phyloP scores from a whole-genome alignment of 2,888 invertebrate species.

The Candidula unifasciata region DNA sequence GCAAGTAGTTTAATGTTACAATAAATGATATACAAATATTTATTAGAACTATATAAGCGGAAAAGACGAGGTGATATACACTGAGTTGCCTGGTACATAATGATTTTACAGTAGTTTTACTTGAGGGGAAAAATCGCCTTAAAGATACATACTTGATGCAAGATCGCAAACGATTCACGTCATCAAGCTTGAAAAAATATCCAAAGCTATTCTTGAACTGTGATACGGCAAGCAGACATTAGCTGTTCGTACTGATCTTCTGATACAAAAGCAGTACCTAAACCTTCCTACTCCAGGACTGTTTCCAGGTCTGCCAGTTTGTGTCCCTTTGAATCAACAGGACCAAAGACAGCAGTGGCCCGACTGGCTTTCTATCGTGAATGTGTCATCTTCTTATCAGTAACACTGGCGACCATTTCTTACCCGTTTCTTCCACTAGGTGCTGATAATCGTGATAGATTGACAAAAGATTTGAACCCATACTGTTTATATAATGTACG shows the following conservation, averaged over 20 bases:
- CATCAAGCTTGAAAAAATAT: neutral
- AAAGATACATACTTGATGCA: neutral
- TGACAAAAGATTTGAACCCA: slow-evolving; percentile 41
- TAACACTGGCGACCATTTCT: slow-evolving; percentile 10
- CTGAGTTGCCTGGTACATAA: no score
- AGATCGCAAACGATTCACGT: neutral
- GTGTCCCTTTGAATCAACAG: neutral
- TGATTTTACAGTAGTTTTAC: neutral
- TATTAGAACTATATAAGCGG: no score
- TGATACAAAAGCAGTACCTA: neutral
- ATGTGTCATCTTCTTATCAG: slow-evolving; percentile 41
- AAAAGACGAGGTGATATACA: no score
- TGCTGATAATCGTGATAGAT: slow-evolving; percentile 37
- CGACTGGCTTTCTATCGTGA: slow-evolving; percentile 5
- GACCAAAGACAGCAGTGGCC: neutral
- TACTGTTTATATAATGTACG: slow-evolving; percentile 29
- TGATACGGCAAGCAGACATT: neutral
- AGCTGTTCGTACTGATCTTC: neutral
- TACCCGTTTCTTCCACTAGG: slow-evolving; percentile 11
- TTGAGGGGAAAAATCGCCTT: no score
- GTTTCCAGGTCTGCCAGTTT: neutral
- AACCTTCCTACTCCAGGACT: neutral
- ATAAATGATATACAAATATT: no score
- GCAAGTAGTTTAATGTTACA: no score
- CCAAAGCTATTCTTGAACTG: neutral